phyloP scores from a whole-genome alignment of 1,140 invertebrate species.

The Tenebrio molitor region DNA sequence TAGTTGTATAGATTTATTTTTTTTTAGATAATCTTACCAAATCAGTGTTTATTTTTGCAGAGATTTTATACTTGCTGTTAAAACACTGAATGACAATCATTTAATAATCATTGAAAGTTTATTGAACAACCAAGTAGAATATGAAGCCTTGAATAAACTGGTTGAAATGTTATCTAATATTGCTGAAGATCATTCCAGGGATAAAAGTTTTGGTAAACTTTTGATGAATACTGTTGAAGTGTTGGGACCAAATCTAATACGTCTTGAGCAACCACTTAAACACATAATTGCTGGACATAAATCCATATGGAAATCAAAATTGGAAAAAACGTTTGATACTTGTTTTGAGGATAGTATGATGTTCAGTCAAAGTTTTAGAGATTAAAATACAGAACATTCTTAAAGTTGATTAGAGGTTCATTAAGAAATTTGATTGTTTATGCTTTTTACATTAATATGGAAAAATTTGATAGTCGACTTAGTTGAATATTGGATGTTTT shows the following conservation, averaged over 20 bases:
- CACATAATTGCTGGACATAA: conserved; percentile 23
- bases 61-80: conserved; percentile 21
- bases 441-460: background rate
- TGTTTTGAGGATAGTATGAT: conserved; percentile 19
- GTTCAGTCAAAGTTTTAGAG: conserved; percentile 18
- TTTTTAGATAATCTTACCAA: no score
- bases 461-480: no score
- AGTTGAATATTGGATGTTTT: no score
- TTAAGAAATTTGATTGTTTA: background rate
- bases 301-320: conserved; percentile 9
- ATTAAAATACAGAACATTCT: background rate
- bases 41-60: background rate
- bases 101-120: background rate
- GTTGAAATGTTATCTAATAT: conserved; percentile 10
- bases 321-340: conserved; percentile 3
- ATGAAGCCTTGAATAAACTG: conserved; percentile 11
- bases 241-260: conserved; percentile 7
- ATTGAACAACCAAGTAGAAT: conserved; percentile 6
- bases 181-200: background rate
- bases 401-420: no score
- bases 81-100: conserved; percentile 4
- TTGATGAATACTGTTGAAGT: background rate
- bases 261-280: background rate
- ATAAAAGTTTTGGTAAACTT: conserved; percentile 17
- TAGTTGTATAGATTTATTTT: conserved; percentile 1